Evolutionary conservation across 1,140 invertebrate genomes (phyloP), one percentile per base, ranked within the genome.

Genomic region (Daktulosphaira vitifoliae): DNA sequence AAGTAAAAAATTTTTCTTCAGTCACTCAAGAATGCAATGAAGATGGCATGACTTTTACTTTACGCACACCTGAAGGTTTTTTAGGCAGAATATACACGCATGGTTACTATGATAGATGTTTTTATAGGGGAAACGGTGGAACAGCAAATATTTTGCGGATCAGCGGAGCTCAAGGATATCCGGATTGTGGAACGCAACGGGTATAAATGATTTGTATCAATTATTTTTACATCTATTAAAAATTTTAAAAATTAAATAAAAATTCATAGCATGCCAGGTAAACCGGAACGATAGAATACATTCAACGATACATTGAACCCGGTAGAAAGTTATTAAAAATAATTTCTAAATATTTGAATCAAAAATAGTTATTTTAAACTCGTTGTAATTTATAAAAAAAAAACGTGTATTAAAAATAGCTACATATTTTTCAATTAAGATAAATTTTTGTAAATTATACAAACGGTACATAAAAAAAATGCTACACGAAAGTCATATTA

Each of bases 31-130:
- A 87, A 1, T 95, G 91, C 74, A 92, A 87, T 71, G 88, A 92
- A 76, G 89, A 92, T 74, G 91, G 90, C 1, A 94, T 95, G 90
- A 90, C 92, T 74, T 93, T 95, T 71, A 92, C 88, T 2, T 76
- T 94, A 16, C 79, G 87, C 51, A 90, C 90, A 1, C 88, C 87
- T 1, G 89, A 92, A 78, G 87, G 88, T 37, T 95, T 94, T 72
- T 81, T 87, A 67, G 90, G 91, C 1, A 78, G 90, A 38, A 94
- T 95, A 71, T 95, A 93, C 72, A 92, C 90, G 0, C 90, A 93
- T 70, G 90, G 90, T 1, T 92, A 85, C 75, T 95, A 92, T 71
- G 90, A 93, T 71, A 81, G 89, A 26, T 94, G 91, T 72, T 93
- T 91, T 78, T 90, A 91, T 77, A 80, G 90, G 52, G 91, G 91